Evolutionary conservation across 2,113 vertebrate genomes (phyloP).

Genomic region (Brachyhypopomus occidentalis): DNA sequence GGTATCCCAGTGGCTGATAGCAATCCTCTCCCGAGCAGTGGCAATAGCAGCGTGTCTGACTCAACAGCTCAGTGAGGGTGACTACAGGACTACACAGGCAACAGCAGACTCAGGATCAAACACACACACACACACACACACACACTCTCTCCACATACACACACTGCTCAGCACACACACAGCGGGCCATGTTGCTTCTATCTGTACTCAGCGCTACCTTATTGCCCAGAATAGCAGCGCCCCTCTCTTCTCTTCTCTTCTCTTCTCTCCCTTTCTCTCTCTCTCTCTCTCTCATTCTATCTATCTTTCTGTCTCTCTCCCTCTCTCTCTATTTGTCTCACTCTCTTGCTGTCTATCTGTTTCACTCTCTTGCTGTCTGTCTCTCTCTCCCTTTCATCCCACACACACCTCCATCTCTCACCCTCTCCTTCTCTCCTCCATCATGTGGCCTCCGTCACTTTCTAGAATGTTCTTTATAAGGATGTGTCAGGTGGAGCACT

Average conservation of each 20-base stretch:
- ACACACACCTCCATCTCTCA: neutral
- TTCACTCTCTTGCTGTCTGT: too few species aligned
- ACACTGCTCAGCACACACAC: slow-evolving; percentile 18
- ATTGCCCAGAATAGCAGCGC: slow-evolving; percentile 82
- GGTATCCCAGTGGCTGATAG: slow-evolving; percentile 67
- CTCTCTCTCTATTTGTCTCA: too few species aligned
- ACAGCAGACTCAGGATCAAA: slow-evolving; percentile 47
- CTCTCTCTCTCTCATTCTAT: too few species aligned
- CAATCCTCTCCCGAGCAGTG: slow-evolving; percentile 71
- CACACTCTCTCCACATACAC: slow-evolving; percentile 19
- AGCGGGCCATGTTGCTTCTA: slow-evolving; percentile 77
- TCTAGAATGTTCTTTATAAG: neutral
- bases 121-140: slow-evolving; percentile 33
- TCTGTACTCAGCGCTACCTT: slow-evolving; percentile 80
- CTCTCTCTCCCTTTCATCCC: neutral
- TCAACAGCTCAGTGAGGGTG: slow-evolving; percentile 47
- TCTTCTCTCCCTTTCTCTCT: slow-evolving; percentile 46
- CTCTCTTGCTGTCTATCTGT: too few species aligned
- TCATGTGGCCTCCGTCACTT: neutral
- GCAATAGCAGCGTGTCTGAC: slow-evolving; percentile 60
- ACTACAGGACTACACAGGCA: slow-evolving; percentile 51
- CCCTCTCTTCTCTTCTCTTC: slow-evolving; percentile 68
- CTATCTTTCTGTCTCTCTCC: too few species aligned
- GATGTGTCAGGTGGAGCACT: neutral
- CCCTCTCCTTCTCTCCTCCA: neutral